phyloP scores from a whole-genome alignment of 2,113 vertebrate genomes.

The Poeciliopsis occidentalis region DNA sequence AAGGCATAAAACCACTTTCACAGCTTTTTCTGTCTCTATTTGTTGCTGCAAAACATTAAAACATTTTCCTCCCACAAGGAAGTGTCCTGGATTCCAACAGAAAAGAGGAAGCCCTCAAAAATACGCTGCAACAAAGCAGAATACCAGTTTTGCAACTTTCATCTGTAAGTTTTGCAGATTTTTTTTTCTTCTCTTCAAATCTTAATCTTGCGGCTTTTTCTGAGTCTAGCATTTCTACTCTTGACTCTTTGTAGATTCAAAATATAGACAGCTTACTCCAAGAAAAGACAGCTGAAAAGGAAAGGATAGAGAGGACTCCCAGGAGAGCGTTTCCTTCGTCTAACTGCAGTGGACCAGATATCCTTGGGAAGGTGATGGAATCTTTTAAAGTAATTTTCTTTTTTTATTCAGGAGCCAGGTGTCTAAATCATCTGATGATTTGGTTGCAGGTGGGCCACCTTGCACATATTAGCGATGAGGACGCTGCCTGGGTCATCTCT shows the following conservation, averaged over 20 bases:
- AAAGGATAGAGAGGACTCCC: constrained; percentile 72
- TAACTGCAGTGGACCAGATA: constrained; percentile 82
- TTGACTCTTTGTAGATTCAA: constrained; percentile 72
- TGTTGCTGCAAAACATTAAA: neutral
- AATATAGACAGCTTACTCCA: constrained; percentile 75
- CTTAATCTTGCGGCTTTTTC: neutral
- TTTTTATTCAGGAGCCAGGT: neutral
- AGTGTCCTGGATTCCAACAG: constrained; percentile 69
- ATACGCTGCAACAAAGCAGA: constrained; percentile 69
- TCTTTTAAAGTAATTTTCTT: neutral
- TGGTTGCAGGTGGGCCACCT: constrained; percentile 87
- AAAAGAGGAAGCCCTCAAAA: constrained; percentile 78
- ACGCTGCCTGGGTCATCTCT: constrained; percentile 88
- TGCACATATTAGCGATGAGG: constrained; percentile 85
- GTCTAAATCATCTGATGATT: neutral
- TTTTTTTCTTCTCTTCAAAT: neutral
- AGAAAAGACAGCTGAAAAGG: constrained; percentile 73
- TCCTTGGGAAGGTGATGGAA: constrained; percentile 88
- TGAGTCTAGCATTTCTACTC: neutral
- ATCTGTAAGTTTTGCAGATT: constrained; percentile 68
- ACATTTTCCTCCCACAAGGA: constrained; percentile 36
- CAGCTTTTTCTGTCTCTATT: too few relatives aligned
- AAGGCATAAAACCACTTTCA: too few relatives aligned
- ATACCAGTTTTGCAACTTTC: constrained; percentile 69
- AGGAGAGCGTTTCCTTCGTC: constrained; percentile 81